Evolutionary conservation across 64 coral and sea anemone genomes (phyloP), one percentile per base, ranked within the genome.

Genomic region (Hydrozoanthus tunicans): DNA sequence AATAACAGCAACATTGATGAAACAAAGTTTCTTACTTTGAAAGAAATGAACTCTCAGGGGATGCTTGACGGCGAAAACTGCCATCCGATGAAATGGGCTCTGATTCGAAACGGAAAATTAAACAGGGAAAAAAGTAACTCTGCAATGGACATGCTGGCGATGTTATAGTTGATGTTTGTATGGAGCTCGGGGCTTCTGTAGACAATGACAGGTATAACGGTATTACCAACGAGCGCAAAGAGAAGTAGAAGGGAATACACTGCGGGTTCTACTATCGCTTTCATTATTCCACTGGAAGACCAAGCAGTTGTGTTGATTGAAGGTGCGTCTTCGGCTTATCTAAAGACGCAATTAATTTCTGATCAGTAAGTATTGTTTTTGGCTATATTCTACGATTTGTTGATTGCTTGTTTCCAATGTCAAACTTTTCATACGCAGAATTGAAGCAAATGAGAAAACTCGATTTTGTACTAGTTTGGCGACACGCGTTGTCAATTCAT

Each of bases 91-190:
- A 43, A 82, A 1, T 52, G 0, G 63, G 51, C 26, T 53, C 14
- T 65, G 60, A 82, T 82, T 82, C 59, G 24, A 6, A 64, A 5
- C 52, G 80, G 60, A 65, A 82, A 26, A 66, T 0, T 11, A 6
- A 82, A 64, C 15, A 82, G 0, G 0, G 56, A 7, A 23, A 24
- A 23, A 59, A 79, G 12, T 54, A 79, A 14, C 4, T 77, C 74
- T 10, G 74, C 52, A 10, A 75, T 75, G 17, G 72, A 75, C 72
- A 75, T 75, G 72, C 72, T 75, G 23, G 72, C 72, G 25, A 75
- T 75, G n/a, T 59, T 24, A 10, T 61, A 80, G 78, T 80, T 80
- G 55, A 80, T 3, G 57, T 57, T 80, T 23, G 78, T 80, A 56
- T 80, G 78, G 9, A 80, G 78, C 1, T 23, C 78, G 56, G 56